Evolutionary conservation across 2,113 vertebrate genomes (phyloP).

Genomic region (Carlito syrichta): DNA sequence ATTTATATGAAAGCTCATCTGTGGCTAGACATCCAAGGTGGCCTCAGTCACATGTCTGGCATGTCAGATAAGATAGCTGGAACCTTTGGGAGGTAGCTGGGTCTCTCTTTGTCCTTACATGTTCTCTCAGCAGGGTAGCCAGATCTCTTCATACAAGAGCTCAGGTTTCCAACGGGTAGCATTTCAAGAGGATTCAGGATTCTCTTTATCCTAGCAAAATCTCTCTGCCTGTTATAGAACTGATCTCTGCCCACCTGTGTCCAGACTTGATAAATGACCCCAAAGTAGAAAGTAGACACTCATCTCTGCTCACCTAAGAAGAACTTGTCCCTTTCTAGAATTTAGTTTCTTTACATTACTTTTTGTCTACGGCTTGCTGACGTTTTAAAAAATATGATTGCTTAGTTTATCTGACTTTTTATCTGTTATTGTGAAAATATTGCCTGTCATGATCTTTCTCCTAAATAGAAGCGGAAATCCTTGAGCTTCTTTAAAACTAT

Average conservation of each 20-base stretch:
- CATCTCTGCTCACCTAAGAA: background rate
- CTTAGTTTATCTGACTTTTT: slow-evolving; percentile 2
- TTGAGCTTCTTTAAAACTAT: slow-evolving; percentile 1
- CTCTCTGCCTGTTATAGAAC: background rate
- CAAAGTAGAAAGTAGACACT: background rate
- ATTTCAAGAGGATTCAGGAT: slow-evolving; percentile 14
- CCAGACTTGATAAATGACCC: background rate
- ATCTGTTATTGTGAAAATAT: background rate
- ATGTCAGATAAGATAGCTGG: background rate
- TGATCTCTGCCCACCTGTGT: background rate
- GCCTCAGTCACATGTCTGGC: background rate
- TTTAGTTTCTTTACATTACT: background rate
- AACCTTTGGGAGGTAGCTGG: background rate
- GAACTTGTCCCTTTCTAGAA: background rate
- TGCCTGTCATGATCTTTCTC: background rate
- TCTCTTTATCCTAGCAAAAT: background rate
- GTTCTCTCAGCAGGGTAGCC: background rate
- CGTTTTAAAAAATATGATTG: slow-evolving; percentile 4
- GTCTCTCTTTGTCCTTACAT: background rate
- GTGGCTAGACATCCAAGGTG: background rate
- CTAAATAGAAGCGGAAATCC: background rate
- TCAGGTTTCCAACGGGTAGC: background rate
- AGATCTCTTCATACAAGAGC: background rate
- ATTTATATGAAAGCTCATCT: background rate
- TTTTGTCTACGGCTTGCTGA: background rate